These are phyloP conservation scores for Dyspetes luteomarginatus DNA, from an alignment of 2,888 invertebrate genomes.

Conservation along the genomic window DNA sequence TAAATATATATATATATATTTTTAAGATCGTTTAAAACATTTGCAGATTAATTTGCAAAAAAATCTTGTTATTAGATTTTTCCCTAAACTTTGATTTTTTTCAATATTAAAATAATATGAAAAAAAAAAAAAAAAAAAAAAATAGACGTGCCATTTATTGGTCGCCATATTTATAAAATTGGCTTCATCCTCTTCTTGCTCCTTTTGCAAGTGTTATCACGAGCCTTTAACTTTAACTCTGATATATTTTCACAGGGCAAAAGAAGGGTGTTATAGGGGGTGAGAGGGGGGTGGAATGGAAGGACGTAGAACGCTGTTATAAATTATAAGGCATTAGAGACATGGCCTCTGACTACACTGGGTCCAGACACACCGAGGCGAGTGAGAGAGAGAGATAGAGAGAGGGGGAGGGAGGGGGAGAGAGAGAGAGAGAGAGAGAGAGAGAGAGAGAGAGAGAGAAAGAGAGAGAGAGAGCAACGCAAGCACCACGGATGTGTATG, in stretches of 20 bases:
- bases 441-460: constrained; percentile 13
- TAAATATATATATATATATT: no score
- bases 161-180: constrained; percentile 79
- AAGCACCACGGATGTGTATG: constrained; percentile 80
- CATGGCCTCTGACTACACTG: constrained; percentile 59
- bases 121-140: no score
- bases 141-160: constrained; percentile 68
- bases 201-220: constrained; percentile 64
- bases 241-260: constrained; percentile 77
- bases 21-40: no score
- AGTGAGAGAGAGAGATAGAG: constrained; percentile 17
- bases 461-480: constrained; percentile 67
- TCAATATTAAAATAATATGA: not conserved
- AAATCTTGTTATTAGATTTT: not conserved
- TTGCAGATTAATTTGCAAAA: no score
- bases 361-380: constrained; percentile 59
- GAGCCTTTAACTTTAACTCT: constrained; percentile 80
- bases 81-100: not conserved
- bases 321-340: constrained; percentile 83
- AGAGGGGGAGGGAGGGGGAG: constrained; percentile 52
- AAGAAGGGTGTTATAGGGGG: constrained; percentile 66
- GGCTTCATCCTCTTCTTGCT: constrained; percentile 62
- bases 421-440: constrained; percentile 13
- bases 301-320: constrained; percentile 78
- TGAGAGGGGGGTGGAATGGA: constrained; percentile 61